Evolutionary conservation across 92 coral and sea anemone genomes (phyloP).

Genomic region (Paragorgia papillata): DNA sequence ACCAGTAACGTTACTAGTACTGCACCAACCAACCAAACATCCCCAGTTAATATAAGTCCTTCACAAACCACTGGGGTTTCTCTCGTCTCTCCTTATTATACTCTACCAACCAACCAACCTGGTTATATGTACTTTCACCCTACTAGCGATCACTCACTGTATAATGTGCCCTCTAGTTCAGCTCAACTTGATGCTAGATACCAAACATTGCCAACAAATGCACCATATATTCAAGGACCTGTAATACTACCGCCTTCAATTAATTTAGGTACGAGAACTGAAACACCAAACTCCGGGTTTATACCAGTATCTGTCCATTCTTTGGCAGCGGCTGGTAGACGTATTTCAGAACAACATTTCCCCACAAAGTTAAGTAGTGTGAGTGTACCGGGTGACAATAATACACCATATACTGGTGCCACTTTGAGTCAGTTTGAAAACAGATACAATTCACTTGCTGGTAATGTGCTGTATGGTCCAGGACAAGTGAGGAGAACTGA

Average conservation of each 20-base stretch:
- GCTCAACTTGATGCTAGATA: conserved; percentile 3
- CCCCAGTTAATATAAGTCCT: background rate
- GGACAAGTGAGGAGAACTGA: too few species aligned
- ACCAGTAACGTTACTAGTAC: background rate
- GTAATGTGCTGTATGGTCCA: too few species aligned
- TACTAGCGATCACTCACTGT: background rate
- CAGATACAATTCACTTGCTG: too few species aligned
- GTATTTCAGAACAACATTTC: too few species aligned
- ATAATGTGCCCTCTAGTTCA: background rate
- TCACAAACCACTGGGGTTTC: background rate
- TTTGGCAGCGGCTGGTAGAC: too few species aligned
- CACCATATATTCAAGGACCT: background rate
- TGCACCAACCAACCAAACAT: background rate
- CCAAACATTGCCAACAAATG: conserved; percentile 4
- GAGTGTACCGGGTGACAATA: too few species aligned
- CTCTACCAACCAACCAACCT: background rate
- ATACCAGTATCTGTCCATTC: too few species aligned
- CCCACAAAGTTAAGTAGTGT: too few species aligned
- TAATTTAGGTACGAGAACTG: background rate
- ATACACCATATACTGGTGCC: too few species aligned
- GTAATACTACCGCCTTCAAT: background rate
- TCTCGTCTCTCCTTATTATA: background rate
- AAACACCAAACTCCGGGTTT: too few species aligned
- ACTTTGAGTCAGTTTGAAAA: too few species aligned
- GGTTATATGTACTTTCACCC: background rate